These are phyloP conservation scores for Leuctra nigra DNA, from an alignment of 2,888 invertebrate species.

Conservation along the genomic window DNA sequence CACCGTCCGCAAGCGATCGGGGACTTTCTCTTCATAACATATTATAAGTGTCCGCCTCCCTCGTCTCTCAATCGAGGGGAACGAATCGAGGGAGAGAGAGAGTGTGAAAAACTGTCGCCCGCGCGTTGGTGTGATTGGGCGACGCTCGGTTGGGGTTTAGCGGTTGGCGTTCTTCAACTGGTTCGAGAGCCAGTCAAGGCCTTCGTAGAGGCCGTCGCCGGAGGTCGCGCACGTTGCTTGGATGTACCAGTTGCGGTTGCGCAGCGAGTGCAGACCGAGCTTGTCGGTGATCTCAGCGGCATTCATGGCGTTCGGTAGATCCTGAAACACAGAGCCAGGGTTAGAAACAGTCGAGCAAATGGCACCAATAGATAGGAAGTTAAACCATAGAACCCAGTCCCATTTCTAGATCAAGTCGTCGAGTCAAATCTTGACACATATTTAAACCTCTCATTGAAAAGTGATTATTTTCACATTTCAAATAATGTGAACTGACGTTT, in stretches of 20 bases:
- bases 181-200: conserved; percentile 99
- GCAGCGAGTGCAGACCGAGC: conserved; percentile 93
- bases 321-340: no score
- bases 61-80: neutral
- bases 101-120: no score
- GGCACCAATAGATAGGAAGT: no score
- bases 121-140: conserved; percentile 22
- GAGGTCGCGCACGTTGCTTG: conserved; percentile 98
- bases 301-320: conserved; percentile 99
- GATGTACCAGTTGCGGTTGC: conserved; percentile 98
- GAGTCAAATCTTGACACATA: no score
- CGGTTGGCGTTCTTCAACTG: conserved; percentile 98
- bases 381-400: no score
- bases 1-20: no score
- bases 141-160: conserved; percentile 52
- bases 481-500: no score
- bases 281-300: conserved; percentile 99
- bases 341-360: no score
- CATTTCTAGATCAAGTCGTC: no score
- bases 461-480: no score
- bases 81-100: neutral
- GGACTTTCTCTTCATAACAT: no score
- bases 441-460: no score
- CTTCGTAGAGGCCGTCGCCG: conserved; percentile 98
- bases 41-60: conserved; percentile 6